phyloP scores from a whole-genome alignment of 2,888 invertebrate genomes.

The Sinohyriopsis cumingii region DNA sequence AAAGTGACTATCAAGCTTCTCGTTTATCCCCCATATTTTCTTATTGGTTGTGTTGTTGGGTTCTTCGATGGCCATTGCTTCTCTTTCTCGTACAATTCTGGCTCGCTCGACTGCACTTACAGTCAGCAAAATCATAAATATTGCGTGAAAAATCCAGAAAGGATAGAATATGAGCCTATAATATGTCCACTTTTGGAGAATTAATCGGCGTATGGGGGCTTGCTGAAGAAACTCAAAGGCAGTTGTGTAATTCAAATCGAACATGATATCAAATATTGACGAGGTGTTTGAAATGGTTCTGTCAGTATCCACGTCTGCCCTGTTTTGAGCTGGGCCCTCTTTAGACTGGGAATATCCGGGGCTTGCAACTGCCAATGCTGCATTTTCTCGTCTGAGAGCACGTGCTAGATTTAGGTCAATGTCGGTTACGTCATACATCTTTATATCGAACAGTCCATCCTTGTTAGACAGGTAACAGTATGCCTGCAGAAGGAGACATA shows the following conservation, averaged over 20 bases:
- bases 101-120: slow-evolving; percentile 27
- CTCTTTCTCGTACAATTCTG: neutral
- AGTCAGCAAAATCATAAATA: slow-evolving; percentile 38
- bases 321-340: neutral
- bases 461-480: slow-evolving; percentile 47
- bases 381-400: neutral
- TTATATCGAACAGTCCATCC: slow-evolving; percentile 55
- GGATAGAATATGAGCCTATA: slow-evolving; percentile 35
- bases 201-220: slow-evolving; percentile 36
- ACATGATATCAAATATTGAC: slow-evolving; percentile 47
- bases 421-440: slow-evolving; percentile 57
- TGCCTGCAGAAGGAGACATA: slow-evolving; percentile 28
- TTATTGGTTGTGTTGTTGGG: slow-evolving; percentile 12
- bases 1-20: slow-evolving; percentile 16
- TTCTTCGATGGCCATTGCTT: slow-evolving; percentile 4
- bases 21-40: slow-evolving; percentile 4
- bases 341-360: neutral
- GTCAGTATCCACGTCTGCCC: neutral
- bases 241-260: slow-evolving; percentile 33
- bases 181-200: slow-evolving; percentile 45
- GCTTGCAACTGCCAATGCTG: neutral
- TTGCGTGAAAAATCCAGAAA: slow-evolving; percentile 39
- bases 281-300: slow-evolving; percentile 5
- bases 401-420: slow-evolving; percentile 29
- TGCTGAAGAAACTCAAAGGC: slow-evolving; percentile 46